A percentile compares a stretch with the other conserved stretches of the same genome.
phyloP scores from a whole-genome alignment of 2,113 vertebrate genomes.

The Oplegnathus fasciatus region DNA sequence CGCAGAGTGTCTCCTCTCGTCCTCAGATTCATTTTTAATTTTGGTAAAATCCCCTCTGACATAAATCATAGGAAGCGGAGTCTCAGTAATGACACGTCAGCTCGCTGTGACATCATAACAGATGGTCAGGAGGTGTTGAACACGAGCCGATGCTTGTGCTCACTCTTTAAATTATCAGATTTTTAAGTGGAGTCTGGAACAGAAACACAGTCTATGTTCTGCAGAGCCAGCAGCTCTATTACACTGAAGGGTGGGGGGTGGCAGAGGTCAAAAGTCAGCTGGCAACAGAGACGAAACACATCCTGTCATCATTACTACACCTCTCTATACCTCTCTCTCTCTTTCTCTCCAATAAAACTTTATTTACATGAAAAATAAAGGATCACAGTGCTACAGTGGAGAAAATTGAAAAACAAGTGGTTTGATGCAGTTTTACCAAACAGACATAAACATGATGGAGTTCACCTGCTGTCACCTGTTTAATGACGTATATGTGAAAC shows the following conservation, averaged over 20 bases:
- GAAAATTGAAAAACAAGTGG: neutral
- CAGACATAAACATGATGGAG: neutral
- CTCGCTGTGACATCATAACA: neutral
- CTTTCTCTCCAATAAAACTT: neutral
- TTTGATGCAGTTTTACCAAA: no score
- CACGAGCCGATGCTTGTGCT: neutral
- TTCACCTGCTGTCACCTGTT: neutral
- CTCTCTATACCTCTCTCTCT: neutral
- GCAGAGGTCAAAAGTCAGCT: conserved; percentile 14
- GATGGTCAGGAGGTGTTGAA: conserved; percentile 18
- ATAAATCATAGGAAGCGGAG: conserved; percentile 38
- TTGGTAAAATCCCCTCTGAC: conserved; percentile 23
- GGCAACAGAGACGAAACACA: neutral
- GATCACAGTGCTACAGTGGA: neutral
- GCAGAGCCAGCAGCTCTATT: conserved; percentile 38
- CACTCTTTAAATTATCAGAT: conserved; percentile 19
- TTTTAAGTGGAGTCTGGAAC: conserved; percentile 42
- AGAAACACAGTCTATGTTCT: neutral
- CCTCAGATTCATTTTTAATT: conserved; percentile 45
- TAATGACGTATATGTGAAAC: neutral
- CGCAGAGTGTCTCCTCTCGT: neutral
- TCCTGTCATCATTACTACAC: neutral
- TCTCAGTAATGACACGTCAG: neutral
- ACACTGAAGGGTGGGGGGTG: no score
- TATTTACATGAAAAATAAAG: neutral